These are phyloP conservation scores for Mythimna ferrago DNA, from an alignment of 2,888 invertebrate species.

Conservation along the genomic window DNA sequence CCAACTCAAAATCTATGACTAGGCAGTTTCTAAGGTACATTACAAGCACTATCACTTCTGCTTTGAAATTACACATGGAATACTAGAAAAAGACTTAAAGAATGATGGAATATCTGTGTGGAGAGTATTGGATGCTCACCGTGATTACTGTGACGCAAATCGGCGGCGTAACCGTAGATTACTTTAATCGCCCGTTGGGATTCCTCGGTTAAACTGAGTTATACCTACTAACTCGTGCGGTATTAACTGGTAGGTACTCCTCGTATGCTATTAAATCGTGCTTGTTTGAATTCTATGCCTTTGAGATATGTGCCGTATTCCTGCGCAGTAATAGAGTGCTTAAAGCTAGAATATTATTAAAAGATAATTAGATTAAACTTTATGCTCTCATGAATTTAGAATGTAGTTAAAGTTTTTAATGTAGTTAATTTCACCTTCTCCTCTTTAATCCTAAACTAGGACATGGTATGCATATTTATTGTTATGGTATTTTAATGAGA, in stretches of 20 bases:
- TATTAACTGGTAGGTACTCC: too few relatives aligned
- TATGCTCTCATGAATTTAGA: not conserved
- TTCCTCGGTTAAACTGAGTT: constrained; percentile 13
- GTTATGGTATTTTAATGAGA: not conserved
- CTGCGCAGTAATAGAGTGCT: not conserved
- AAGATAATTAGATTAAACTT: not conserved
- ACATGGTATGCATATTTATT: not conserved
- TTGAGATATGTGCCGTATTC: not conserved
- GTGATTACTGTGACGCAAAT: constrained; percentile 56
- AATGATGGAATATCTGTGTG: constrained; percentile 28
- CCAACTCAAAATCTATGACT: constrained; percentile 48
- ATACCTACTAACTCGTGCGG: not conserved
- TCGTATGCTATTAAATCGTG: constrained; percentile 11
- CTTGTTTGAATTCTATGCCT: constrained; percentile 20
- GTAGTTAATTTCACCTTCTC: not conserved
- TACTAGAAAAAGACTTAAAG: constrained; percentile 49
- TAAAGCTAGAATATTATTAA: not conserved
- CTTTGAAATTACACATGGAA: constrained; percentile 39
- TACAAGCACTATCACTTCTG: constrained; percentile 38
- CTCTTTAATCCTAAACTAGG: not conserved
- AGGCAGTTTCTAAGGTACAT: constrained; percentile 29
- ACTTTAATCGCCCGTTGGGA: constrained; percentile 52
- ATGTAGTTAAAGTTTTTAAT: not conserved
- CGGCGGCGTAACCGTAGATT: constrained; percentile 57
- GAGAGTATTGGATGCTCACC: constrained; percentile 30